phyloP scores from a whole-genome alignment of 2,113 vertebrate genomes.

The Thoracochromis brauschi region DNA sequence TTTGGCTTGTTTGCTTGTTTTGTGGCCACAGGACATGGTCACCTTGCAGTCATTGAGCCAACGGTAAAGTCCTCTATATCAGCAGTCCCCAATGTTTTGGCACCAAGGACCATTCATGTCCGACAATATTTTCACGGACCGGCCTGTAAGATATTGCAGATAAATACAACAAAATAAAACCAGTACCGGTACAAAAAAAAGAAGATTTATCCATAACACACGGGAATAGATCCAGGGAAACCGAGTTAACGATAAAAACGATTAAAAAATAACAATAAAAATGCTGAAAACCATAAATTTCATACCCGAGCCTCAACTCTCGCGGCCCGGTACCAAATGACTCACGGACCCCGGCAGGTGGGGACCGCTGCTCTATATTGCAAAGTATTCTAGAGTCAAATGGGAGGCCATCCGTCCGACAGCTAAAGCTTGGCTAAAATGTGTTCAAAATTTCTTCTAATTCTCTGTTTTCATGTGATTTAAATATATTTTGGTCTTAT shows the following conservation, averaged over 20 bases:
- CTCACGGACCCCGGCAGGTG: rapidly evolving
- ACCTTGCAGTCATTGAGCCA: not conserved
- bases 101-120: not conserved
- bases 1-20: not conserved
- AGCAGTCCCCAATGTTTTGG: not conserved
- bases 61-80: rapidly evolving
- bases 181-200: not conserved
- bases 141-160: rapidly evolving
- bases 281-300: not conserved
- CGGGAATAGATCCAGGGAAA: not conserved
- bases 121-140: rapidly evolving
- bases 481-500: not conserved
- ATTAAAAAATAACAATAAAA: not conserved
- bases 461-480: not conserved
- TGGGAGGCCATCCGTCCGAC: not conserved
- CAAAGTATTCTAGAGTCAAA: not conserved
- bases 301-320: not conserved
- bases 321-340: rapidly evolving
- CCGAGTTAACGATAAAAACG: rapidly evolving
- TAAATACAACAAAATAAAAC: not conserved
- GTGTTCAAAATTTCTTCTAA: not conserved
- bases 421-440: not conserved
- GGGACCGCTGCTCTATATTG: rapidly evolving
- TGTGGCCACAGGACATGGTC: not conserved
- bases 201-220: not conserved